Conservation (phyloP, 2,113 vertebrate species). For the Chroicocephalus ridibundus region DNA sequence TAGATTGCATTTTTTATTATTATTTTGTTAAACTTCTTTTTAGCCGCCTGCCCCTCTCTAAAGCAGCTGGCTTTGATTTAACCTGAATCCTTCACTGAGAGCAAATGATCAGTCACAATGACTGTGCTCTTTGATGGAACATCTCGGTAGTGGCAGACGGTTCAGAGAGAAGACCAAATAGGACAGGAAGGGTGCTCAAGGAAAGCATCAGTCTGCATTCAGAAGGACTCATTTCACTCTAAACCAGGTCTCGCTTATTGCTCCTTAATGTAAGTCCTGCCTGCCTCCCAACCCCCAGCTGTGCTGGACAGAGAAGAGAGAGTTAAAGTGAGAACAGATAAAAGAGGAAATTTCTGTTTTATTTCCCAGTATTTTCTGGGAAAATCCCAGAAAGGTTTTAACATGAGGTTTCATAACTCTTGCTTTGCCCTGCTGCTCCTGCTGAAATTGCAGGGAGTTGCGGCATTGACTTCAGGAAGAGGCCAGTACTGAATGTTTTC, state of each 20-base stretch:
- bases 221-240: background rate
- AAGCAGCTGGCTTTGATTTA: conserved; percentile 79
- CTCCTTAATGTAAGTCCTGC: background rate
- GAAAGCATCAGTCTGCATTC: background rate
- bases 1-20: conserved; percentile 56
- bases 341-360: background rate
- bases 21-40: conserved; percentile 51
- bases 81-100: conserved; percentile 54
- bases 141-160: background rate
- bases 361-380: conserved; percentile 15
- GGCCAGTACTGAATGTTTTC: background rate
- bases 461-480: background rate
- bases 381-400: conserved; percentile 6
- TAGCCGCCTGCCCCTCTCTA: background rate
- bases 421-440: background rate
- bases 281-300: background rate
- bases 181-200: background rate
- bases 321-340: conserved; percentile 16
- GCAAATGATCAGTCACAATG: conserved; percentile 64
- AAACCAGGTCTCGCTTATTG: background rate
- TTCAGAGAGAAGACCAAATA: background rate
- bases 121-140: conserved; percentile 1
- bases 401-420: background rate
- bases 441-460: background rate
- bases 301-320: background rate